Evolutionary conservation across 2,888 invertebrate species (phyloP).

Genomic region (Leptogaster cylindrica): DNA sequence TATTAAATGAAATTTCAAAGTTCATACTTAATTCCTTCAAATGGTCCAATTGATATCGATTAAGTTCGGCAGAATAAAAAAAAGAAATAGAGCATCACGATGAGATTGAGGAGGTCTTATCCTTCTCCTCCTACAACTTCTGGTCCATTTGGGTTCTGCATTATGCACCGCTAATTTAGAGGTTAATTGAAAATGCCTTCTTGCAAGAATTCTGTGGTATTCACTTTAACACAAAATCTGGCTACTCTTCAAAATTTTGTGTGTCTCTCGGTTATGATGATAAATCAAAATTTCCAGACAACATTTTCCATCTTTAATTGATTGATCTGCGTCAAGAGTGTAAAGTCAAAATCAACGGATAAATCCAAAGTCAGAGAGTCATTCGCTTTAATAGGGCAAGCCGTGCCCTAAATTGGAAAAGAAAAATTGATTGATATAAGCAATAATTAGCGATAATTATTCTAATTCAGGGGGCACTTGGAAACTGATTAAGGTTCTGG

Average conservation of each 20-base stretch:
- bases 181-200: background rate
- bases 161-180: background rate
- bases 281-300: background rate
- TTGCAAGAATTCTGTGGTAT: background rate
- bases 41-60: too few relatives aligned
- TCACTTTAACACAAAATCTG: background rate
- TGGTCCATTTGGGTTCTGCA: background rate
- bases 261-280: background rate
- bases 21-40: too few relatives aligned
- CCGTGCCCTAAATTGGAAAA: background rate
- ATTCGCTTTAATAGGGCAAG: constrained; percentile 1
- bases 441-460: background rate
- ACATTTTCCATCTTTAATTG: background rate
- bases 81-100: too few relatives aligned
- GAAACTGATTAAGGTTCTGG: background rate
- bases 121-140: constrained; percentile 6
- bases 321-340: background rate
- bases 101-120: too few relatives aligned
- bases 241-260: background rate
- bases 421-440: too few relatives aligned
- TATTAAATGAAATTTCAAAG: too few relatives aligned
- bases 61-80: too few relatives aligned
- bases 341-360: background rate
- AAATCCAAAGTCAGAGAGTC: background rate
- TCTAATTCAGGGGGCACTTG: background rate